phyloP scores from a whole-genome alignment of 92 coral and sea anemone species.

The Epizoanthus fatuus region DNA sequence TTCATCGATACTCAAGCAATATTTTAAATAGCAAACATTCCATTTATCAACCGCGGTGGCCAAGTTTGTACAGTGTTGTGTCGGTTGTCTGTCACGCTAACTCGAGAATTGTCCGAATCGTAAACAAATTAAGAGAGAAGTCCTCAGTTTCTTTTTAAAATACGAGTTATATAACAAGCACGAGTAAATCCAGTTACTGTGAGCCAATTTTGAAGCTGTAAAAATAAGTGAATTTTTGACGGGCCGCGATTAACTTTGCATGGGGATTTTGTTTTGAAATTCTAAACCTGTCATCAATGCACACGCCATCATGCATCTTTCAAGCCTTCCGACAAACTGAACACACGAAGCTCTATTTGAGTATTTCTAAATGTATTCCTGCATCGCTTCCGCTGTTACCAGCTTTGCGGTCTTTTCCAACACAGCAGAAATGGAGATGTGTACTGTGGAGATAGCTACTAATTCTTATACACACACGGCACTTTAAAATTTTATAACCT shows the following conservation, averaged over 20 bases:
- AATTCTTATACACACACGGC: background rate
- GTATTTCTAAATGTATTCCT: no score
- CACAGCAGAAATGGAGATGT: background rate
- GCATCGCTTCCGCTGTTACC: slow-evolving; percentile 3
- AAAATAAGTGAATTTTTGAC: background rate
- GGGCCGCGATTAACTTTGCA: background rate
- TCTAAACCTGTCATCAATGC: slow-evolving; percentile 22
- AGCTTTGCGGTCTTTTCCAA: background rate
- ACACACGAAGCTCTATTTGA: no score
- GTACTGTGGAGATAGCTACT: background rate
- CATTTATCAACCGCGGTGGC: background rate
- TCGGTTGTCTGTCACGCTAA: background rate
- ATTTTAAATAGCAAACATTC: slow-evolving; percentile 7
- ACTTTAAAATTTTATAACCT: background rate
- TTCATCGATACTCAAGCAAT: background rate
- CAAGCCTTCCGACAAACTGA: no score
- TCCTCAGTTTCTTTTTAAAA: background rate
- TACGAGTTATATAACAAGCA: background rate
- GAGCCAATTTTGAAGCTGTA: background rate
- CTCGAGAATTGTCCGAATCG: background rate
- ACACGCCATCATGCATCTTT: background rate
- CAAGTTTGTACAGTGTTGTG: slow-evolving; percentile 19
- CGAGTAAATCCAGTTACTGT: background rate
- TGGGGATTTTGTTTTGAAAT: slow-evolving; percentile 28
- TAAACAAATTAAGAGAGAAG: slow-evolving; percentile 11